Conservation (phyloP, 2,797 vertebrate genomes). For the Rhyacichthys aspro region DNA sequence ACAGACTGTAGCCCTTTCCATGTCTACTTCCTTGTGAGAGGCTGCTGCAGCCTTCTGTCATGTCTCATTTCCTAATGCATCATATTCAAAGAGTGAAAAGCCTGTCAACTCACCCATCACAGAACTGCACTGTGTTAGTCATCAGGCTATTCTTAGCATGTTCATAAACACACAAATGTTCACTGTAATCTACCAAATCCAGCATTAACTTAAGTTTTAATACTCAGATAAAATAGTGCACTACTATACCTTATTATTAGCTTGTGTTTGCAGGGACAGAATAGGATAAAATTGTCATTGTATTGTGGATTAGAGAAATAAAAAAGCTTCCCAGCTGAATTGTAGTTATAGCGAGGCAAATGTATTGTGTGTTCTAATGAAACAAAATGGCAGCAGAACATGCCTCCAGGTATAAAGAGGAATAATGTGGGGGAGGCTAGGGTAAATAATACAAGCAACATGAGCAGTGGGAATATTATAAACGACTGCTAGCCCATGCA, state of each 20-base stretch:
- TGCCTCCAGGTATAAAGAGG: slow-evolving; percentile 53
- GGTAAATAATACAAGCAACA: slow-evolving; percentile 25
- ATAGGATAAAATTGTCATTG: not conserved
- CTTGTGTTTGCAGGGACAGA: not conserved
- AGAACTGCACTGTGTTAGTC: slow-evolving; percentile 58
- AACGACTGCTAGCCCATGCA: slow-evolving; percentile 38
- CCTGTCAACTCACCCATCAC: slow-evolving; percentile 42
- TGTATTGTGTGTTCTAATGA: slow-evolving; percentile 34
- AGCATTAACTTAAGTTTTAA: not conserved
- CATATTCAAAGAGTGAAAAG: slow-evolving; percentile 34
- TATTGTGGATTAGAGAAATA: not conserved
- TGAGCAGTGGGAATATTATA: slow-evolving; percentile 26
- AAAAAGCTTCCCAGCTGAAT: slow-evolving; percentile 5
- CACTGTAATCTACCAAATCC: slow-evolving; percentile 4
- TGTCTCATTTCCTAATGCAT: slow-evolving; percentile 50
- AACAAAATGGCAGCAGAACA: slow-evolving; percentile 31
- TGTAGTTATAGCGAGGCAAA: slow-evolving; percentile 34
- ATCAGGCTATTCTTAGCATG: slow-evolving; percentile 66
- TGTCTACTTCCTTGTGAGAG: slow-evolving; percentile 16
- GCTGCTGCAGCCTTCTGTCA: slow-evolving; percentile 45
- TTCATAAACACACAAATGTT: slow-evolving; percentile 36
- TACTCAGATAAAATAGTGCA: slow-evolving; percentile 4
- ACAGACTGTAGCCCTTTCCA: too few relatives aligned
- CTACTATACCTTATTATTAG: not conserved
- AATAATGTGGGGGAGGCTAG: slow-evolving; percentile 32